phyloP scores from a whole-genome alignment of 1,140 invertebrate genomes.

The Orchestia grillus region DNA sequence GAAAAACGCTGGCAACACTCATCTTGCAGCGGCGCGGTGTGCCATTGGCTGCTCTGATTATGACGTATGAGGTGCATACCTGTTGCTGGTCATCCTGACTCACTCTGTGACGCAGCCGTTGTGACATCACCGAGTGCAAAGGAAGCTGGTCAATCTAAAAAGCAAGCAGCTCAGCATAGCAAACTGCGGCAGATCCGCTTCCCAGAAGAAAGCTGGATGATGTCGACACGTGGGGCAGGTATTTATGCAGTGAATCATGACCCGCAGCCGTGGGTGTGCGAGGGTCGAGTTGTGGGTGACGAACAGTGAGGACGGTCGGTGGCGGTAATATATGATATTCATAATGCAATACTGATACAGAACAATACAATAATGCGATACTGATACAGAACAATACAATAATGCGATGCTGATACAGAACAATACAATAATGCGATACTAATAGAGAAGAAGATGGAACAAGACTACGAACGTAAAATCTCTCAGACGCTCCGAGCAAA shows the following conservation, averaged over 20 bases:
- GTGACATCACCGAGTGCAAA: constrained; percentile 33
- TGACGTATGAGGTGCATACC: neutral
- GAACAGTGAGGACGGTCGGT: neutral
- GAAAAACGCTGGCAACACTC: neutral
- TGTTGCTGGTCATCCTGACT: constrained; percentile 15
- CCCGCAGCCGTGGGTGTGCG: neutral
- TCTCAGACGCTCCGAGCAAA: no score
- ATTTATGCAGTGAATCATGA: neutral
- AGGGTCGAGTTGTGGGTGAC: neutral
- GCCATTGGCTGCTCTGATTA: neutral
- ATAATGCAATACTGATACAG: no score
- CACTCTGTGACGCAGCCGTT: neutral
- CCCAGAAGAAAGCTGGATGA: constrained; percentile 26
- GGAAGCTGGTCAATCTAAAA: constrained; percentile 35
- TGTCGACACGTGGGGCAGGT: neutral
- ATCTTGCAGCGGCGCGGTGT: neutral
- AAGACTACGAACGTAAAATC: no score
- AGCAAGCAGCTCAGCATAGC: neutral
- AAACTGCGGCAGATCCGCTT: constrained; percentile 20
- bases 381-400: no score
- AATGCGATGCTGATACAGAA: no score
- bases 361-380: no score
- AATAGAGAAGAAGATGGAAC: no score
- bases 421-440: no score
- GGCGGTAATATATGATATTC: no score